These are phyloP conservation scores for Troides oblongomaculatus DNA, from an alignment of 2,888 invertebrate genomes.

Conservation along the genomic window DNA sequence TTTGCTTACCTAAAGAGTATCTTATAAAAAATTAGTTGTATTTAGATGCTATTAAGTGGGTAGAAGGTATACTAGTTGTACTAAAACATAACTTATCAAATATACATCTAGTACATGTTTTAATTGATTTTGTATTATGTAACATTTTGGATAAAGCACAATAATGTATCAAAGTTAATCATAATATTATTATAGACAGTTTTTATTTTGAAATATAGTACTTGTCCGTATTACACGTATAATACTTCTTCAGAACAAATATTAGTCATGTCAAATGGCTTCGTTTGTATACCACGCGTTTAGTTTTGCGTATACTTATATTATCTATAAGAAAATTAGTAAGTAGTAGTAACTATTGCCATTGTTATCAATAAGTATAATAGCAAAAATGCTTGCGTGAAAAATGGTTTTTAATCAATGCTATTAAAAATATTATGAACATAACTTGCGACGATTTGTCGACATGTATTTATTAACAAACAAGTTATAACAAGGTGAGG, in stretches of 20 bases:
- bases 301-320: too few species aligned
- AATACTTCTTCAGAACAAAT: not conserved
- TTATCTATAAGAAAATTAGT: not conserved
- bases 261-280: not conserved
- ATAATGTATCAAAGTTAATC: not conserved
- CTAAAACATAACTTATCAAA: not conserved
- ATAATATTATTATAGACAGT: not conserved
- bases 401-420: not conserved
- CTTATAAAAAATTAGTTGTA: conserved; percentile 4
- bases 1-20: conserved; percentile 23
- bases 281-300: too few species aligned
- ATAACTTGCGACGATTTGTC: not conserved
- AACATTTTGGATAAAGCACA: not conserved
- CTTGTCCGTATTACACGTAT: not conserved
- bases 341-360: not conserved
- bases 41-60: conserved; percentile 1
- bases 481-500: not conserved
- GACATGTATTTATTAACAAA: not conserved
- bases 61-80: not conserved
- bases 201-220: not conserved
- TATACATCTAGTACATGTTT: not conserved
- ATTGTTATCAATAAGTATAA: not conserved
- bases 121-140: not conserved
- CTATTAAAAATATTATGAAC: not conserved
- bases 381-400: not conserved